Evolutionary conservation across 2,888 invertebrate genomes (phyloP), one percentile per base, ranked within the genome.

Genomic region (Rugalucina vietnamica): DNA sequence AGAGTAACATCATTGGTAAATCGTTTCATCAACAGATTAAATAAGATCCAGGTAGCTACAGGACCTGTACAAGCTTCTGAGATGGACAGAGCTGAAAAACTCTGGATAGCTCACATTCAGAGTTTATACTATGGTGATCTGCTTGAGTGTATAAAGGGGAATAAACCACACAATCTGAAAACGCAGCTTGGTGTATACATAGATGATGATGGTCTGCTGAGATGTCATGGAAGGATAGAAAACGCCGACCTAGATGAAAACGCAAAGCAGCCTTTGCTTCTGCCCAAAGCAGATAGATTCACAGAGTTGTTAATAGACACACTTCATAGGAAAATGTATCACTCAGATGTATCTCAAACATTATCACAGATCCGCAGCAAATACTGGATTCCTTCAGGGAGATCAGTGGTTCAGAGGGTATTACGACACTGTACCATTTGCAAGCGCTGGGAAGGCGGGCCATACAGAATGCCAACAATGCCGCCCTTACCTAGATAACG

Each of bases 221-320:
- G 76, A 50, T 81, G 81, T n/a, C 70, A 32, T 36, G 76, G 73
- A 27, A 69, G 81, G 37, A 39, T 76, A 57, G 71, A n/a, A n/a
- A n/a, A n/a, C n/a, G n/a, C n/a, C n/a, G 74, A 81, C 10, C 36
- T 81, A 70, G 14, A 50, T 39, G 72, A 76, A 50, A 65, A n/a
- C 10, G 65, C 81, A 24, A 77, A 54, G 32, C 57, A 69, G 4
- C 69, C 69, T 14, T 12, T 69, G 36, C 69, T 69, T n/a, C 27
- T 77, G 37, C 72, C 73, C 24, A 49, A 71, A 65, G 21, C 29
- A 34, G 76, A 82, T 29, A 37, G 27, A 12, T 57, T 78, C 36
- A 82, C 82, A 49, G 39, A 43, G 5, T 57, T 82, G 43, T 8
- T 72, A 12, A 72, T 72, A 24, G 72, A 72, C 12, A 39, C 18